phyloP scores from a whole-genome alignment of 64 coral and sea anemone genomes.

The Acropora tenuis region DNA sequence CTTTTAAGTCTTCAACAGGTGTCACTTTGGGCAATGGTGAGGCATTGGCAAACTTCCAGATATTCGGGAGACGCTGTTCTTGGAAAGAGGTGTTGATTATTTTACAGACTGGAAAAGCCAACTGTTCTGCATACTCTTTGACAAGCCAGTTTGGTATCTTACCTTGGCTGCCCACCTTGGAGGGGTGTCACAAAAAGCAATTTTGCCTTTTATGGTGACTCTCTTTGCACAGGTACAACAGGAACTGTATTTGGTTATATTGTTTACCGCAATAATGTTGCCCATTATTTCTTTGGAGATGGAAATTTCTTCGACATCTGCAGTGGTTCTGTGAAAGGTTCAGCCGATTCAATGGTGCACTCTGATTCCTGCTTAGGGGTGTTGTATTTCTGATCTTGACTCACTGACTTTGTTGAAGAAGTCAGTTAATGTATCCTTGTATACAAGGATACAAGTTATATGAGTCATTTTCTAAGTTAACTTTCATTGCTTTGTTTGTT shows the following conservation, averaged over 20 bases:
- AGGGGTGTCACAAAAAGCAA: constrained; percentile 48
- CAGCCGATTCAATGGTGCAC: constrained; percentile 53
- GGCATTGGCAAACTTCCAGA: too few relatives aligned
- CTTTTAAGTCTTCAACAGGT: too few relatives aligned
- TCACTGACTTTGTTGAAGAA: constrained; percentile 73
- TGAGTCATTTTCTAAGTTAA: too few relatives aligned
- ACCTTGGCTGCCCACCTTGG: too few relatives aligned
- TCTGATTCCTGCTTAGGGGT: constrained; percentile 79
- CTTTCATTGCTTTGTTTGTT: too few relatives aligned
- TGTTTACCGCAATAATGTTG: constrained; percentile 59
- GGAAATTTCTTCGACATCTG: constrained; percentile 39
- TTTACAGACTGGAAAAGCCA: too few relatives aligned
- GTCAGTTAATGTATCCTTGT: constrained; percentile 51
- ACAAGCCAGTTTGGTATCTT: too few relatives aligned
- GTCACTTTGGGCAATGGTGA: too few relatives aligned
- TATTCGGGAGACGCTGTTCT: too few relatives aligned
- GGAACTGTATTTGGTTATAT: background rate
- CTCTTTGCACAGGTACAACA: constrained; percentile 52
- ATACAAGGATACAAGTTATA: background rate
- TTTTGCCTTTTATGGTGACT: constrained; percentile 70
- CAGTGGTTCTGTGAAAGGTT: constrained; percentile 48
- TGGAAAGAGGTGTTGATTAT: too few relatives aligned
- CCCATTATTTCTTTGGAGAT: constrained; percentile 59
- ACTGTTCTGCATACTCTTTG: too few relatives aligned
- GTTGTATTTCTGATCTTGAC: constrained; percentile 78